Evolutionary conservation across 1,140 invertebrate genomes (phyloP), one percentile per base, ranked within the genome.

Genomic region (Cydia pomonella): DNA sequence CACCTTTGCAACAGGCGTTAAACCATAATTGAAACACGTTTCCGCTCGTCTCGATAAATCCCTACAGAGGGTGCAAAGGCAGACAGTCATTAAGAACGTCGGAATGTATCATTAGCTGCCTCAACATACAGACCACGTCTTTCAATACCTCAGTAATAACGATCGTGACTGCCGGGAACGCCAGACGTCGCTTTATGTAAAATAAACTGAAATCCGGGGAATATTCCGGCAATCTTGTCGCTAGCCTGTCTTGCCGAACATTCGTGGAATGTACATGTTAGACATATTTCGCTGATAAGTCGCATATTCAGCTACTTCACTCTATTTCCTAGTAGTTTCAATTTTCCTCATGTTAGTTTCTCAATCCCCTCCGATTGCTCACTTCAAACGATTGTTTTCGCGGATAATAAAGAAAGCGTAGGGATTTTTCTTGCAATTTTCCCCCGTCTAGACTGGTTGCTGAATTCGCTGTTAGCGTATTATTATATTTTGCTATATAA

Each of bases 401-500:
- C n/a, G 25, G 10, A 9, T 53, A 5, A 76, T 71, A 79, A 76
- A 76, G 75, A 69, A 74, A n/a, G 75, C 53, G 64, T 72, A 18
- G 38, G 23, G 21, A 59, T 63, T 73, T 62, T 77, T 75, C 62
- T 75, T 66, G 75, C 41, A 27, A 72, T 74, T 77, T 75, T 73
- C 75, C 59, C 73, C 23, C 69, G 76, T 77, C 76, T 77, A 77
- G 76, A 77, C 76, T 38, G 64, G 44, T 63, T 53, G 73, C 73
- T 64, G 76, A 77, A 64, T 50, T n/a, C 44, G 27, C 73, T 29
- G 23, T 38, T 47, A 10, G 25, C 73, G 76, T 79, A 76, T 76
- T 76, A 79, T 80, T 82, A 71, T 79, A 13, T 79, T 78, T 76
- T 69, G 53, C 47, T 47, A 66, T 73, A 75, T 76, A 73, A 75